Conservation (phyloP, 1,140 invertebrate species). For the Heliothis virescens region DNA sequence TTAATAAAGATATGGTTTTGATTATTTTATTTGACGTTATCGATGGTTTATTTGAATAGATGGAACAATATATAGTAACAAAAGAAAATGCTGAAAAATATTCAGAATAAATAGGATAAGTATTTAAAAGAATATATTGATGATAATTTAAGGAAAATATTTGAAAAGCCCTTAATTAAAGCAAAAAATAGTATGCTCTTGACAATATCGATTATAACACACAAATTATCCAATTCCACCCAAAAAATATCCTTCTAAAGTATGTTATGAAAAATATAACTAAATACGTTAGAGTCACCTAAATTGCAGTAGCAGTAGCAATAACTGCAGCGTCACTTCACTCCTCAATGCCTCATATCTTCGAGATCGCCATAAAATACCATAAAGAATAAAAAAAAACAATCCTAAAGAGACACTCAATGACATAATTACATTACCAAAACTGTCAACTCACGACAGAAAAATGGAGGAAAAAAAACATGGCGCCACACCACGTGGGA, state of each 20-base stretch:
- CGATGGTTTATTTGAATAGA: not conserved
- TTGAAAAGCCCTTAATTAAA: not conserved
- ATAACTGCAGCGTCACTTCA: conserved; percentile 5
- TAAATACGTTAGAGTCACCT: not conserved
- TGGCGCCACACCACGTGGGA: conserved; percentile 72
- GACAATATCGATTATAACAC: no score
- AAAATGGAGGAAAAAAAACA: conserved; percentile 56
- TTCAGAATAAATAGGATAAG: no score
- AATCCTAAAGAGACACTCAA: conserved; percentile 40
- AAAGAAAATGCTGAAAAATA: no score
- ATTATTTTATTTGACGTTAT: not conserved
- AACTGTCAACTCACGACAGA: conserved; percentile 39
- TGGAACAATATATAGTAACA: not conserved
- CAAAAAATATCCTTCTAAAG: no score
- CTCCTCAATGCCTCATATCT: not conserved
- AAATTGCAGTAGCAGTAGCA: not conserved
- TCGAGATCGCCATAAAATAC: conserved; percentile 5
- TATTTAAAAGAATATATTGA: no score
- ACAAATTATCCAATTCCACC: no score
- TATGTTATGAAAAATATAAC: no score
- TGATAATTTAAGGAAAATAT: not conserved
- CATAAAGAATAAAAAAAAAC: conserved; percentile 38
- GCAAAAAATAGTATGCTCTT: no score
- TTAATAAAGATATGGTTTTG: not conserved
- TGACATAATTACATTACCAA: conserved; percentile 42